Conservation (phyloP, 2,888 invertebrate genomes). For the Chaetogeoica ovagalla region DNA sequence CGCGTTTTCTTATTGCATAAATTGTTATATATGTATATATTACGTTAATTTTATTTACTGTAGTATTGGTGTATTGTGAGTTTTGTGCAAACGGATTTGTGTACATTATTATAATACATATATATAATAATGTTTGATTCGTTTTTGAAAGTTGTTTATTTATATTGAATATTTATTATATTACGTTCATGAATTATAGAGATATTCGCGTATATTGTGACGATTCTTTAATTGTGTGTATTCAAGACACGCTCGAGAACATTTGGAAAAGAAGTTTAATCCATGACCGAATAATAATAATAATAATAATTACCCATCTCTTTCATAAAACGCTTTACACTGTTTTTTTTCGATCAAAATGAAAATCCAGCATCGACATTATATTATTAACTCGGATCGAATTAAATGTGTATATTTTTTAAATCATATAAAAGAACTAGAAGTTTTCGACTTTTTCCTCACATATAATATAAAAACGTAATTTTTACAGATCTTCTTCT, state of each 20-base stretch:
- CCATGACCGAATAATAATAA: background rate
- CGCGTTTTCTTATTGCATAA: constrained; percentile 37
- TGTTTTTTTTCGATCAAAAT: no score
- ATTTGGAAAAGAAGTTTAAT: background rate
- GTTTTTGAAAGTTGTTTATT: constrained; percentile 15
- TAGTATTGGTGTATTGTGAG: constrained; percentile 4
- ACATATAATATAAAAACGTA: no score
- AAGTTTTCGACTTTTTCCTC: no score
- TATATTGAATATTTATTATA: constrained; percentile 16
- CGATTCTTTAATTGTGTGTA: background rate
- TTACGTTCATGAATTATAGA: constrained; percentile 24
- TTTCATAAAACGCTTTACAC: background rate
- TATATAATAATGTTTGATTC: constrained; percentile 20
- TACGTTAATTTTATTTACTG: constrained; percentile 33
- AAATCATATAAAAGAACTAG: no score
- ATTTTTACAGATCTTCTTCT: no score
- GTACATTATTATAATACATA: background rate
- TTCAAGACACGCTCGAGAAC: background rate
- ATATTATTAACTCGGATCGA: no score
- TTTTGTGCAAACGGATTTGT: constrained; percentile 37
- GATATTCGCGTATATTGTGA: background rate
- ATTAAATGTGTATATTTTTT: no score
- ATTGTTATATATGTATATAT: constrained; percentile 29
- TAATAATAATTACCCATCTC: background rate
- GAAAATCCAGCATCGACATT: no score